Evolutionary conservation across 2,113 vertebrate genomes (phyloP).

Genomic region (Heterotis niloticus): DNA sequence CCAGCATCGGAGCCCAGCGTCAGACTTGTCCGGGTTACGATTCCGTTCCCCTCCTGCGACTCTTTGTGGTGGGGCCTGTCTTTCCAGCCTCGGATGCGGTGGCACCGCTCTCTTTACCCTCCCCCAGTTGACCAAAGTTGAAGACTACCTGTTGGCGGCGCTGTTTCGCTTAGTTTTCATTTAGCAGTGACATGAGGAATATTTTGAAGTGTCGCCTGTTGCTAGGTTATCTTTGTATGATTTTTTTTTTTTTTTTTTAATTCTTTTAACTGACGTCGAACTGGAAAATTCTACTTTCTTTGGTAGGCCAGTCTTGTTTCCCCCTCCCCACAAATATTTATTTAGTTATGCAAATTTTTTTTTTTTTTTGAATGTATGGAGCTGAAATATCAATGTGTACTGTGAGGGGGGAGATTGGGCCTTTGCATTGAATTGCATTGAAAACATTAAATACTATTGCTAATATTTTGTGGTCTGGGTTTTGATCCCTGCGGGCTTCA

Average conservation of each 20-base stretch:
- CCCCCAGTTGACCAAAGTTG: constrained; percentile 67
- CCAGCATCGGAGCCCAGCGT: constrained; percentile 34
- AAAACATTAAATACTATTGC: constrained; percentile 76
- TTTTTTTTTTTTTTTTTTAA: constrained; percentile 34
- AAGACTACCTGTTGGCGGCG: constrained; percentile 67
- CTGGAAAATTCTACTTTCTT: constrained; percentile 26
- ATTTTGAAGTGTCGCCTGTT: constrained; percentile 35
- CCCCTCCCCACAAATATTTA: constrained; percentile 64
- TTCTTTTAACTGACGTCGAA: constrained; percentile 31
- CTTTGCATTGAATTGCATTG: constrained; percentile 62
- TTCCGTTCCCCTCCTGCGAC: constrained; percentile 13
- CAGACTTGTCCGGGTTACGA: constrained; percentile 30
- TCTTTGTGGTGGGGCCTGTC: background rate
- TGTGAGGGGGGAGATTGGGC: constrained; percentile 58
- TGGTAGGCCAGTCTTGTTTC: constrained; percentile 12
- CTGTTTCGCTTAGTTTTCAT: constrained; percentile 59
- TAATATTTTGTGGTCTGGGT: constrained; percentile 47
- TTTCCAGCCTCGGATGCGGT: constrained; percentile 3
- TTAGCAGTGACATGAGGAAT: constrained; percentile 53
- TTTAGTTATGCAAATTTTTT: constrained; percentile 60
- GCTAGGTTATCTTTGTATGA: constrained; percentile 46
- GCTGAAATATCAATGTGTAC: constrained; percentile 59
- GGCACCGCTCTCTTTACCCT: constrained; percentile 27
- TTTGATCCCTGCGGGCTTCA: background rate
- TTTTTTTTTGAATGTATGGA: constrained; percentile 63